phyloP scores from a whole-genome alignment of 1,140 invertebrate species.

The Formica selysi region DNA sequence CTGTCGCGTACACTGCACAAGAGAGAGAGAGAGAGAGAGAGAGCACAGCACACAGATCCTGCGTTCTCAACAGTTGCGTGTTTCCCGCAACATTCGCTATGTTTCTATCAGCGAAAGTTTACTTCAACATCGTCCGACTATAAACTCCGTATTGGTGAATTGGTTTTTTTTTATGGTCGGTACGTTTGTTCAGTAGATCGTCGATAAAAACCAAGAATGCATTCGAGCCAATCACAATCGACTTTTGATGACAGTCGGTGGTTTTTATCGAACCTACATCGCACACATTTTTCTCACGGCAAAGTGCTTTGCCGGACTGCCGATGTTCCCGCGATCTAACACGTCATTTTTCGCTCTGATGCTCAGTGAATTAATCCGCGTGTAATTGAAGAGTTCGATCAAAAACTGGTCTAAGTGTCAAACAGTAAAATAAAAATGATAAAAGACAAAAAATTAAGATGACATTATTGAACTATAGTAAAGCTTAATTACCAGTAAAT shows the following conservation, averaged over 20 bases:
- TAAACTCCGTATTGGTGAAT: constrained; percentile 16
- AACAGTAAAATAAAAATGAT: not conserved
- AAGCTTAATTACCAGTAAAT: not conserved
- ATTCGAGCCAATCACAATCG: constrained; percentile 41
- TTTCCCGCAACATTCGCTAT: constrained; percentile 12
- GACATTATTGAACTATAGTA: not conserved
- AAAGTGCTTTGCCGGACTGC: constrained; percentile 7
- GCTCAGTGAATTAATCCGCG: not conserved
- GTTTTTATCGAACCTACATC: constrained; percentile 33
- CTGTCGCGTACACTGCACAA: not conserved
- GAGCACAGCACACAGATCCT: constrained; percentile 7
- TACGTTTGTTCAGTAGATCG: constrained; percentile 13
- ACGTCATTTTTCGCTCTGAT: constrained; percentile 25
- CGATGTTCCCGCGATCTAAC: constrained; percentile 25
- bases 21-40: not conserved
- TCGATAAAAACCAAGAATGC: constrained; percentile 24
- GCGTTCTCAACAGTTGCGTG: constrained; percentile 33
- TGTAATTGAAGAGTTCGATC: constrained; percentile 30
- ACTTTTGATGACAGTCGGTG: constrained; percentile 52
- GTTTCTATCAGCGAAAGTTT: constrained; percentile 13
- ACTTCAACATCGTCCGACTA: constrained; percentile 11
- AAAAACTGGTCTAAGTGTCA: constrained; percentile 43
- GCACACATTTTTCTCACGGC: constrained; percentile 24
- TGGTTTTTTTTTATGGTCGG: constrained; percentile 20
- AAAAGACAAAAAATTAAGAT: not conserved